Base-by-base conservation (phyloP, 1,140 invertebrate genomes). In the Metopolophium dirhodum region DNA sequence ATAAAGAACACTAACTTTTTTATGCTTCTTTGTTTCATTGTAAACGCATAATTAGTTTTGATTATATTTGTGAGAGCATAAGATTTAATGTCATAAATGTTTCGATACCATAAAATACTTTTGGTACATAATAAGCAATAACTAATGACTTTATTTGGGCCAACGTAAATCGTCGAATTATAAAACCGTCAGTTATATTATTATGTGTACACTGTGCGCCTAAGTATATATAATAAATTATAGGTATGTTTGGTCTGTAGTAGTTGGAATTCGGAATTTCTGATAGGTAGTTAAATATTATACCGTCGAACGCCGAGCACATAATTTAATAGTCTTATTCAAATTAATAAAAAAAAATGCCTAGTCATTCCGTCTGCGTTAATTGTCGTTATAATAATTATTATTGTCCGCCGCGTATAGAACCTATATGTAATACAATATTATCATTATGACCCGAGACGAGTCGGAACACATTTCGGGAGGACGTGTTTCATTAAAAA, bases 271-370 rank as follows among this genome's bases (percentile, higher is more conserved):
- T 68, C 30, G 26, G 26, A 77, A 77, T 77, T 77, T n/a, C 14
- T n/a, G n/a, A 77, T 77, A 18, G 61, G 14, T n/a, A 77, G 30
- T 77, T n/a, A n/a, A 77, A 77, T n/a, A 77, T 77, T 77, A 18
- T 77, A n/a, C n/a, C n/a, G n/a, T 77, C 14, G 30, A 18, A 68
- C 30, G 61, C 61, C 18, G 61, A 77, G 18, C 30, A n/a, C 1
- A n/a, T 77, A 77, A n/a, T 77, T 77, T 77, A 77, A n/a, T 77
- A 77, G 61, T 77, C n/a, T n/a, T 77, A n/a, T 77, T 14, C 61
- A n/a, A 77, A 77, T 77, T n/a, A n/a, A 77, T 77, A 77, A n/a
- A 77, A 54, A 49, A 22, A 54, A n/a, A n/a, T n/a, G 61, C 61
- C n/a, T 77, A 14, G 30, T 68, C 30, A 68, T 68, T n/a, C 30